Evolutionary conservation across 1,140 invertebrate genomes (phyloP), one percentile per base, ranked within the genome.

Genomic region (Aphelinus atriplicis): DNA sequence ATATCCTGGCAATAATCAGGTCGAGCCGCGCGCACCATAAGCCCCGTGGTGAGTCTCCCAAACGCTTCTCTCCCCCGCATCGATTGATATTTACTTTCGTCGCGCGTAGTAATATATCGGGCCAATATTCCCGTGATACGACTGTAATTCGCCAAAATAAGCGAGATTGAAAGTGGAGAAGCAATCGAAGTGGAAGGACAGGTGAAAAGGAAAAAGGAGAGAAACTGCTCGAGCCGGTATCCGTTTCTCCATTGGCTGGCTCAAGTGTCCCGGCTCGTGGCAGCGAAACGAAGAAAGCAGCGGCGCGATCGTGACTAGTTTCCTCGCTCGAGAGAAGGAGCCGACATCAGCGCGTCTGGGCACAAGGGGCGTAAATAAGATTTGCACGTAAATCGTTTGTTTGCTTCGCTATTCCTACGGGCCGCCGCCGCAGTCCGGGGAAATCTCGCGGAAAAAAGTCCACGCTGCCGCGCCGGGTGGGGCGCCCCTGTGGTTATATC

Each of bases 321-420:
- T 78, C 60, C 68, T 56, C 71, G 69, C 66, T 26, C 65, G 63
- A 57, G 53, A 71, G 74, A 68, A 53, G 55, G 43, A 55, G 58
- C 48, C 65, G 65, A 60, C 57, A 74, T 62, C 48, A 62, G 47
- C 55, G 56, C 55, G 66, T 60, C 66, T 58, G 61, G 61, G 48
- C 53, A 60, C 53, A 63, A 63, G 75, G 76, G 77, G 77, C 78
- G 80, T 73, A 80, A 81, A 78, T 81, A 80, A 81, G 80, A 81
- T 81, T 81, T 81, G 78, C 80, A 81, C 79, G 79, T 80, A 81
- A 81, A 81, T 80, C 80, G 78, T 80, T 80, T 80, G 78, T 81
- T 79, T 79, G 78, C 75, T 69, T 76, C 60, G 75, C 58, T 63
- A 63, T 71, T 71, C 58, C 43, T 60, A 62, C 42, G 57, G 57